Evolutionary conservation across 1,140 invertebrate species (phyloP), one percentile per base, ranked within the genome.

Genomic region (Dinoponera quadriceps): DNA sequence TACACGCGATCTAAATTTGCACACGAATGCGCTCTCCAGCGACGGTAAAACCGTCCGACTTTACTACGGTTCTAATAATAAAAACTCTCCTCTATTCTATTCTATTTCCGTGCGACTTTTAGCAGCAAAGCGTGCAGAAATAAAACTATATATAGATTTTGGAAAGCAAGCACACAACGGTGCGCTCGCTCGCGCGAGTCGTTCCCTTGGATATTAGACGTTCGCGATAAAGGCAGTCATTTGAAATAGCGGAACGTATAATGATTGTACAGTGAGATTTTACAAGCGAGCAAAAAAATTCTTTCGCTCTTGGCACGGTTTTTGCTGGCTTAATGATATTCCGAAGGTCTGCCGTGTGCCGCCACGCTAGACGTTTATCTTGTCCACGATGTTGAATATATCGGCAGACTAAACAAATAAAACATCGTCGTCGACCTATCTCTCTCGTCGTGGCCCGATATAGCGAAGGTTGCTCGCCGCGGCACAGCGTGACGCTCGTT

Each of bases 81-180:
- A 78, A 44, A 69, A 18, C 51, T 29, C 69, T 38, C 65, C 66
- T 66, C 49, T 77, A 74, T 62, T 65, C 44, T 65, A 69, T 55
- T 69, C 75, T 78, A 69, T 78, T 78, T 78, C 13, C 33, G 22
- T 69, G 22, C 16, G 75, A 57, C 63, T 78, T 59, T 69, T 69
- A 78, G 51, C 51, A 18, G 51, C 51, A 22, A 20, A 57, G 18
- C n/a, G 57, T 78, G 49, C 49, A 78, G 7, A 44, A 44, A 44
- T 69, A 69, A 68, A 78, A 2, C 33, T 69, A 80, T 57, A 54
- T 57, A 57, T 80, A 80, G 75, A 44, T 80, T 69, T 38, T 18
- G 7, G 38, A 9, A 44, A 44, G 3, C 38, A n/a, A n/a, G 33
- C 25, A 14, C 69, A 66, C 25, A 27, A 33, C 33, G 3, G 38